Evolutionary conservation across 2,888 invertebrate genomes (phyloP), one percentile per base, ranked within the genome.

Genomic region (Polyploca ridens): DNA sequence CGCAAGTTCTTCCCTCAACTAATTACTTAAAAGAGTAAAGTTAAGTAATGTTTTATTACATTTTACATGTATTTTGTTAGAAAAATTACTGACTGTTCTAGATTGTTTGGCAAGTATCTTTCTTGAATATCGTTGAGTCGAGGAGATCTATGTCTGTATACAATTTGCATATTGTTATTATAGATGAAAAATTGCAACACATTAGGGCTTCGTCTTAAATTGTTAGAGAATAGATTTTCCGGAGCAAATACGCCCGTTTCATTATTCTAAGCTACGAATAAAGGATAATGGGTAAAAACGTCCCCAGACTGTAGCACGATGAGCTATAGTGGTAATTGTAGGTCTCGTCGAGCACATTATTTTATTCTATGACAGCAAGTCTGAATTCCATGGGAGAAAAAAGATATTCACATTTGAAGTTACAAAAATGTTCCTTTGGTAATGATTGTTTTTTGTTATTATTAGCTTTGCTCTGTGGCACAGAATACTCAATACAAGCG

Each of bases 261-360:
- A 91, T 92, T 91, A 93, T 91, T 91, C 90, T 90, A 91, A 91
- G 90, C 89, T 90, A 91, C 77, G 90, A 92, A 93, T 91, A 91
- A 88, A 91, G n/a, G n/a, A n/a, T n/a, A n/a, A n/a, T n/a, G n/a
- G n/a, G n/a, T n/a, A n/a, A n/a, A n/a, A n/a, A n/a, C n/a, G n/a
- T n/a, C n/a, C n/a, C n/a, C n/a, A n/a, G n/a, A n/a, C n/a, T n/a
- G n/a, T n/a, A n/a, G n/a, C n/a, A n/a, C n/a, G n/a, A n/a, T n/a
- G n/a, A n/a, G n/a, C n/a, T n/a, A n/a, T n/a, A n/a, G n/a, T n/a
- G n/a, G n/a, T n/a, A n/a, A n/a, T n/a, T n/a, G n/a, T n/a, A n/a
- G n/a, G n/a, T n/a, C n/a, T n/a, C n/a, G n/a, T n/a, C n/a, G n/a
- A n/a, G n/a, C n/a, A n/a, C n/a, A n/a, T n/a, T n/a, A n/a, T n/a